Evolutionary conservation across 2,113 vertebrate genomes (phyloP).

Genomic region (Chaetops frenatus): DNA sequence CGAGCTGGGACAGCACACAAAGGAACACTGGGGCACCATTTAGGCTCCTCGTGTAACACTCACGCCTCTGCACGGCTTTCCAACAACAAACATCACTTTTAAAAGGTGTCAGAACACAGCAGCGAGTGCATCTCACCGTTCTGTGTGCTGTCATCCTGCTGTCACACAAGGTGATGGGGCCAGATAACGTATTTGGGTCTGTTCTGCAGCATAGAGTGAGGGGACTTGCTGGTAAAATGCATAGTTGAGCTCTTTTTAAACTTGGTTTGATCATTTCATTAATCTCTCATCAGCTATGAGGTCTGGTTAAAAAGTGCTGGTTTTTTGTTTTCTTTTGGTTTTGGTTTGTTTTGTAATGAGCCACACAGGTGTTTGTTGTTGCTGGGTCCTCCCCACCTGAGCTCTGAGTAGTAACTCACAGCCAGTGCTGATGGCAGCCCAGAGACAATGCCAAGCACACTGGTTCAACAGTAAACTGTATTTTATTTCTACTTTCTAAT

Average conservation of each 20-base stretch:
- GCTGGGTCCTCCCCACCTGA: neutral
- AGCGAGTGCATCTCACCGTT: neutral
- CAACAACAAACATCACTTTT: slow-evolving; percentile 21
- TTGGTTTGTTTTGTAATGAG: neutral
- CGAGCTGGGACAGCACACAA: slow-evolving; percentile 52
- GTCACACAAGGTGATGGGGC: neutral
- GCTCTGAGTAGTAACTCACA: neutral
- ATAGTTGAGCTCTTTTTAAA: neutral
- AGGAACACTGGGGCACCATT: slow-evolving; percentile 35
- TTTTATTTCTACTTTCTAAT: neutral
- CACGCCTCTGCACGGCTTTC: neutral
- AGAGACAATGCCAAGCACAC: neutral
- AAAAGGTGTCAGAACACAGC: neutral
- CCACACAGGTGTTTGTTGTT: neutral
- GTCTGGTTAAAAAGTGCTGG: neutral
- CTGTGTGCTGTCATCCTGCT: neutral
- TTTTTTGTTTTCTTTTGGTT: neutral
- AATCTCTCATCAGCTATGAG: neutral
- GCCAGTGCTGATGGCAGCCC: neutral
- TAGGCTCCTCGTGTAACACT: neutral
- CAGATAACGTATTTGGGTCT: neutral
- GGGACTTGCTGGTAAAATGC: neutral
- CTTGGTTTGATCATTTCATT: neutral
- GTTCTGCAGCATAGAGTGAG: neutral
- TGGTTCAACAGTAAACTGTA: neutral